These are phyloP conservation scores for Gulo gulo DNA, from an alignment of 2,113 vertebrate species.

Conservation along the genomic window DNA sequence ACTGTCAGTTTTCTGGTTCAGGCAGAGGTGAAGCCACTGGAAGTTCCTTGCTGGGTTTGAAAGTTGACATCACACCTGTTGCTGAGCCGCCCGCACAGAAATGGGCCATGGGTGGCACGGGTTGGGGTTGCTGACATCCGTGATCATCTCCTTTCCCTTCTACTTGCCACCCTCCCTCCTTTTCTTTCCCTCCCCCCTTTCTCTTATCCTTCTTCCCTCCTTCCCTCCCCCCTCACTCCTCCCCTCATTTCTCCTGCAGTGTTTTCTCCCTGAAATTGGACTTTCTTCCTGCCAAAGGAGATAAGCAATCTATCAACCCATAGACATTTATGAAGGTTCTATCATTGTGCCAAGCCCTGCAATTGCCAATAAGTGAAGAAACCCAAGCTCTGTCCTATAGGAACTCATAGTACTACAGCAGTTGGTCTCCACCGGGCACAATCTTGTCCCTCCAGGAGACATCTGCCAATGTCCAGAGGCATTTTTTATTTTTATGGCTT, in stretches of 20 bases:
- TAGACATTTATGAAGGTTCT: neutral
- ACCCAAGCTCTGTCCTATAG: neutral
- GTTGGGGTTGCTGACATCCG: neutral
- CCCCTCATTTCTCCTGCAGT: neutral
- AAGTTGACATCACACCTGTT: neutral
- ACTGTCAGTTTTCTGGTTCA: slow-evolving; percentile 38
- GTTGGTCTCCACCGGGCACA: neutral
- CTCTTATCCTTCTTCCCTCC: neutral
- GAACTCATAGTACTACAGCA: neutral
- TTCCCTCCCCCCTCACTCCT: neutral
- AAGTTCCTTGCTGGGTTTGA: neutral
- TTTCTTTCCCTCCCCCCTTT: neutral
- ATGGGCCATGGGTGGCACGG: neutral
- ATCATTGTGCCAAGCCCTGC: neutral
- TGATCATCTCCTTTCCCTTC: neutral
- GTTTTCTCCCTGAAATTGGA: neutral
- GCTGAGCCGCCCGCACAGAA: neutral
- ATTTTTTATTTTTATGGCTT: neutral
- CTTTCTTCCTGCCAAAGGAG: neutral
- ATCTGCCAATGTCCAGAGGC: neutral
- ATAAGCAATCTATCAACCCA: neutral
- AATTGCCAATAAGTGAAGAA: neutral
- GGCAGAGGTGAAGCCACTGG: slow-evolving; percentile 8
- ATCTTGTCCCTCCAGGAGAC: neutral
- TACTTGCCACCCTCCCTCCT: neutral